Evolutionary conservation across 2,888 invertebrate genomes (phyloP).

Genomic region (Leptopilina myrica): DNA sequence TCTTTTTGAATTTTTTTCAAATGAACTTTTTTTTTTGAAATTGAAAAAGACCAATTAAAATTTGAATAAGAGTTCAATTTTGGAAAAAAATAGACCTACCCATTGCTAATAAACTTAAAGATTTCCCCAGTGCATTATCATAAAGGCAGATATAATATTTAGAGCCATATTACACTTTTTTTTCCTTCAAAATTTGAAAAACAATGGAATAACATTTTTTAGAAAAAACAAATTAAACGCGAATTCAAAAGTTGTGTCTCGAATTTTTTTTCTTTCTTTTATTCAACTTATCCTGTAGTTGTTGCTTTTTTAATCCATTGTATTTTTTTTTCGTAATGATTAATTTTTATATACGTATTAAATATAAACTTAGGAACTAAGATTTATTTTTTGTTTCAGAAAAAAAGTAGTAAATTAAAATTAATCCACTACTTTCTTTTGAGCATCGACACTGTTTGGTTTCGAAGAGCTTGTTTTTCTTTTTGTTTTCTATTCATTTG

Average conservation of each 20-base stretch:
- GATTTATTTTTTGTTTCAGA: not conserved
- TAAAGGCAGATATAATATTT: constrained; percentile 39
- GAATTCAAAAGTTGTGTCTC: not conserved
- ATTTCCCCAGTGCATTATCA: constrained; percentile 33
- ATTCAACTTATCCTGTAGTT: not conserved
- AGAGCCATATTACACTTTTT: constrained; percentile 29
- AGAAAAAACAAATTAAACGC: not conserved
- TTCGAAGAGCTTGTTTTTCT: not conserved
- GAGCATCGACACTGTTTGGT: not conserved
- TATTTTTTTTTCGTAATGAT: not conserved
- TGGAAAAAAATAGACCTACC: constrained; percentile 15
- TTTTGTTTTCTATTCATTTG: not conserved
- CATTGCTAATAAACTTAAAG: constrained; percentile 35
- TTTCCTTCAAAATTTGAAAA: constrained; percentile 10
- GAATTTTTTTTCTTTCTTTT: not conserved
- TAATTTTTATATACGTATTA: too few species aligned
- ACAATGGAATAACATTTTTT: constrained; percentile 35
- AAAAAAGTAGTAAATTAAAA: constrained; percentile 30
- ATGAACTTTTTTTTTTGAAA: not conserved
- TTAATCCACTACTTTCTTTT: constrained; percentile 27
- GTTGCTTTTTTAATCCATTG: constrained; percentile 34
- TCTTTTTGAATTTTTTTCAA: not conserved
- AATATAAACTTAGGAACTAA: not conserved
- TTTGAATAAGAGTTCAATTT: not conserved
- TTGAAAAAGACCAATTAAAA: not conserved